phyloP scores from a whole-genome alignment of 1,140 invertebrate species.

The Ylistrum balloti region DNA sequence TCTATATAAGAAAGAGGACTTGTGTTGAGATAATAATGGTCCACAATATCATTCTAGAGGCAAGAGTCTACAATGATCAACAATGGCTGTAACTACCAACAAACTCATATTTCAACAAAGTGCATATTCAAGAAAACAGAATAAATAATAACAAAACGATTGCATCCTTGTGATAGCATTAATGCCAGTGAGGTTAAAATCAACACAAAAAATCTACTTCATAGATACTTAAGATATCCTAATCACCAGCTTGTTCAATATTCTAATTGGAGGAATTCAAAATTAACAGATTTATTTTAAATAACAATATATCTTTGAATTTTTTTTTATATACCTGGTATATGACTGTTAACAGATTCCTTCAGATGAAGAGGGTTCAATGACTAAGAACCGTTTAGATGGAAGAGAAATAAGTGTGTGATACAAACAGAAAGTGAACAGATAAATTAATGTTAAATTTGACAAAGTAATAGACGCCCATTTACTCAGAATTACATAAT shows the following conservation, averaged over 20 bases:
- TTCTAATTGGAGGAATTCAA: neutral
- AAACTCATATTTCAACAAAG: constrained; percentile 11
- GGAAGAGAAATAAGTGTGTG: too few species aligned
- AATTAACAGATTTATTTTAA: too few species aligned
- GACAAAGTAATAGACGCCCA: too few species aligned
- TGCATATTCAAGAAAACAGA: neutral
- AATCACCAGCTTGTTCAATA: neutral
- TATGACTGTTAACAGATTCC: too few species aligned
- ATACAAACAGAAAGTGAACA: too few species aligned
- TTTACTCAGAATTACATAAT: too few species aligned
- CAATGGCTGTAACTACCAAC: neutral
- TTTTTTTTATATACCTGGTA: too few species aligned
- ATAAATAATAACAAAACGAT: constrained; percentile 11
- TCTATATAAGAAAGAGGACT: neutral
- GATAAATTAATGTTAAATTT: too few species aligned
- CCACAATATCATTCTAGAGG: constrained; percentile 6
- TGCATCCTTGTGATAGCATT: neutral
- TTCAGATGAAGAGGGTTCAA: too few species aligned
- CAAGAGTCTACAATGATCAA: neutral
- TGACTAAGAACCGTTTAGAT: too few species aligned
- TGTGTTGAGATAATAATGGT: too few species aligned
- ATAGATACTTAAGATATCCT: neutral
- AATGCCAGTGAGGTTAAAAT: neutral
- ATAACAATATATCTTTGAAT: too few species aligned
- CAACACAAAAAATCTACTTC: neutral